Evolutionary conservation across 2,113 vertebrate species (phyloP).

Genomic region (Eptatretus burgeri): DNA sequence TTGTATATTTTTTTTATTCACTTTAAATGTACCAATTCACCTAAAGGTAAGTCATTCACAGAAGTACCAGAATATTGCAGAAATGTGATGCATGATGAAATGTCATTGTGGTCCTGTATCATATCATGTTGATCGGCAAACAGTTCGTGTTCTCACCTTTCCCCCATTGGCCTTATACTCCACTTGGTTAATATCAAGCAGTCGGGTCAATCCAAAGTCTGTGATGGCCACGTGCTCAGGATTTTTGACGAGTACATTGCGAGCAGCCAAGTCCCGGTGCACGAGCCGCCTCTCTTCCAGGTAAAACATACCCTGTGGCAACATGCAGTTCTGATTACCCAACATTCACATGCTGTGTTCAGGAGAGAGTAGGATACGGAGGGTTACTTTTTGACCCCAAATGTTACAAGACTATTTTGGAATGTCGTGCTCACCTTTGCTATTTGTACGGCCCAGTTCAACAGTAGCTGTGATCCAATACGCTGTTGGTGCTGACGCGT

Average conservation of each 20-base stretch:
- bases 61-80: too few relatives aligned
- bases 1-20: too few relatives aligned
- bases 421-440: conserved; percentile 36
- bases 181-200: conserved; percentile 50
- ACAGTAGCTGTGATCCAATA: conserved; percentile 62
- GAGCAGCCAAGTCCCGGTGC: conserved; percentile 55
- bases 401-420: background rate
- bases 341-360: too few relatives aligned
- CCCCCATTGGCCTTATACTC: conserved; percentile 65
- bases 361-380: too few relatives aligned
- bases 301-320: conserved; percentile 49
- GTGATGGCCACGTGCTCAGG: conserved; percentile 73
- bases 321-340: too few relatives aligned
- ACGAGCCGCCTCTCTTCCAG: conserved; percentile 55
- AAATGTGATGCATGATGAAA: too few relatives aligned
- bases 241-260: conserved; percentile 54
- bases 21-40: too few relatives aligned
- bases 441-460: conserved; percentile 97
- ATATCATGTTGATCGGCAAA: too few relatives aligned
- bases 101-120: too few relatives aligned
- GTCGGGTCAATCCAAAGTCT: conserved; percentile 57
- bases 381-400: too few relatives aligned
- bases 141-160: conserved; percentile 19
- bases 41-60: too few relatives aligned
- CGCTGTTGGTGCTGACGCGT: conserved; percentile 61